Evolutionary conservation across 2,888 invertebrate genomes (phyloP).

Genomic region (Dromius quadrimaculatus): DNA sequence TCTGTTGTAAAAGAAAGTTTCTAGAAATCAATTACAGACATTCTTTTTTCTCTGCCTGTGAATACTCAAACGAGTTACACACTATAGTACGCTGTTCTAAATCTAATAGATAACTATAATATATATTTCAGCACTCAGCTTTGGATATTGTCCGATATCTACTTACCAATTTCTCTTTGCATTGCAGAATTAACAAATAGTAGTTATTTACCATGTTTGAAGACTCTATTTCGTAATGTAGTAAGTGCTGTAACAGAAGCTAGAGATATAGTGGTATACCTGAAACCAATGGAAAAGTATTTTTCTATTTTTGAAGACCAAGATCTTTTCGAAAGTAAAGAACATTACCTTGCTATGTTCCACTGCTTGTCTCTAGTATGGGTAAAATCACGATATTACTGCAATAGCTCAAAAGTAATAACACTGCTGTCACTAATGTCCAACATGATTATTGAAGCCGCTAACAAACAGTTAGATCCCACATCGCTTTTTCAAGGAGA

Average conservation of each 20-base stretch:
- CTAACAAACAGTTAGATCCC: constrained; percentile 81
- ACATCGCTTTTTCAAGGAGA: constrained; percentile 88
- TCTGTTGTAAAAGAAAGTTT: too few species aligned
- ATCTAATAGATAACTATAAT: too few species aligned
- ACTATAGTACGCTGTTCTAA: too few species aligned
- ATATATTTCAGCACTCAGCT: too few species aligned
- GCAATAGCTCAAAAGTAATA: constrained; percentile 72
- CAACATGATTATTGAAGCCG: constrained; percentile 84
- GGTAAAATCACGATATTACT: constrained; percentile 85
- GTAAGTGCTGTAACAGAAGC: constrained; percentile 85
- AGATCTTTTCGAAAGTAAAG: constrained; percentile 75
- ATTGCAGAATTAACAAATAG: constrained; percentile 83
- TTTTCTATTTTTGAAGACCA: constrained; percentile 79
- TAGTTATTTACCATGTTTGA: constrained; percentile 83
- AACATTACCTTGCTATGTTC: constrained; percentile 76
- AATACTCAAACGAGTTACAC: too few species aligned
- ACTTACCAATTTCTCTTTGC: too few species aligned
- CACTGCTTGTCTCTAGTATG: constrained; percentile 87
- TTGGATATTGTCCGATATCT: too few species aligned
- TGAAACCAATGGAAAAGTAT: constrained; percentile 79
- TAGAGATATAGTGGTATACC: constrained; percentile 83
- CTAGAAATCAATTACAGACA: too few species aligned
- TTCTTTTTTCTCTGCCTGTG: too few species aligned
- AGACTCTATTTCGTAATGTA: constrained; percentile 82
- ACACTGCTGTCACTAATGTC: constrained; percentile 83